Evolutionary conservation across 2,113 vertebrate genomes (phyloP).

Genomic region (Athene cunicularia): DNA sequence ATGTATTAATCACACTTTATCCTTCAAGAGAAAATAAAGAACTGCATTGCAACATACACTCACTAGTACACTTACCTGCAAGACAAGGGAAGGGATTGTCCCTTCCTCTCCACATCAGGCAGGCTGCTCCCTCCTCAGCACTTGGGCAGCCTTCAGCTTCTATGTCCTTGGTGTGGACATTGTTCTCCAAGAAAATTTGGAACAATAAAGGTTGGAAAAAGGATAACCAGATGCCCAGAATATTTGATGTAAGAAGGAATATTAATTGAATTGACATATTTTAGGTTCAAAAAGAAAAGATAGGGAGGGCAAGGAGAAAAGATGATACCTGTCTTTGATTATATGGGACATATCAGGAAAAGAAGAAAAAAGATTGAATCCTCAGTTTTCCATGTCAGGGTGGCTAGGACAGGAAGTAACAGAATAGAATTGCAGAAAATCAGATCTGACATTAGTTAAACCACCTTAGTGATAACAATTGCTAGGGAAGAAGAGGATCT

Average conservation of each 20-base stretch:
- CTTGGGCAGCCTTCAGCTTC: not conserved
- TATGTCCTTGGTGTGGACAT: not conserved
- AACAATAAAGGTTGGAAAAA: not conserved
- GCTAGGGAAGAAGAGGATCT: not conserved
- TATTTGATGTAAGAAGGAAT: not conserved
- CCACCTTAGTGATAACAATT: not conserved
- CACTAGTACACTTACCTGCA: not conserved
- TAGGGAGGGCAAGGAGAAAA: not conserved
- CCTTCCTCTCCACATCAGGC: not conserved
- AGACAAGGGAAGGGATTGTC: not conserved
- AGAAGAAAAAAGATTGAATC: not conserved
- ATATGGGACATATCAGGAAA: not conserved
- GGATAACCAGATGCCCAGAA: not conserved
- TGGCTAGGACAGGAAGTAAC: not conserved
- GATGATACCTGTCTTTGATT: not conserved
- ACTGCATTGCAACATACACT: not conserved
- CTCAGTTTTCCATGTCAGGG: not conserved
- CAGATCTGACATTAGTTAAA: not conserved
- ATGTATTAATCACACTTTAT: not conserved
- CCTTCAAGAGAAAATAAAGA: not conserved
- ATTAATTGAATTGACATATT: not conserved
- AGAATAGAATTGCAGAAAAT: not conserved
- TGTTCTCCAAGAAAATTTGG: not conserved
- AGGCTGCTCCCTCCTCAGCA: not conserved
- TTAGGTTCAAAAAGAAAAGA: not conserved